Evolutionary conservation across 2,888 invertebrate species (phyloP).

Genomic region (Morinoia aosen): DNA sequence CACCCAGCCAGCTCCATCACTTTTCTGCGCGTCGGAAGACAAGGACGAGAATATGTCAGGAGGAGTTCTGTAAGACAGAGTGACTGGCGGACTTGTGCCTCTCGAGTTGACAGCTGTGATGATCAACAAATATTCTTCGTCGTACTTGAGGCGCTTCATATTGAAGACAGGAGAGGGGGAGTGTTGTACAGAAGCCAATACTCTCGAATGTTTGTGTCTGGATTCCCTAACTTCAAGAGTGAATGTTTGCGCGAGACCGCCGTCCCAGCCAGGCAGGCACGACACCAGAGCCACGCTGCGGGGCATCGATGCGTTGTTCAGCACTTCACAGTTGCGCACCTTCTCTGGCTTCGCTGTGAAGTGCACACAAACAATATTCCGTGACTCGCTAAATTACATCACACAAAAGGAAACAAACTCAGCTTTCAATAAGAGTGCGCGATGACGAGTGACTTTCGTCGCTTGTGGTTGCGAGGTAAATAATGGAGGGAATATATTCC

Average conservation of each 20-base stretch:
- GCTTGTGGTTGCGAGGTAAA: not conserved
- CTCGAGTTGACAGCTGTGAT: conserved; percentile 61
- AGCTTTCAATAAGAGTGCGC: not conserved
- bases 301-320: conserved; percentile 56
- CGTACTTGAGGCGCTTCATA: conserved; percentile 54
- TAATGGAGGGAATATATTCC: not conserved
- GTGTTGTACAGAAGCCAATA: conserved; percentile 54
- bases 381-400: not conserved
- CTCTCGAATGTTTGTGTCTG: conserved; percentile 52
- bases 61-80: conserved; percentile 57
- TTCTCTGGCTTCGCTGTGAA: conserved; percentile 54
- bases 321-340: conserved; percentile 47
- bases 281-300: conserved; percentile 39
- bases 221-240: conserved; percentile 54
- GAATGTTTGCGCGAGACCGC: conserved; percentile 54
- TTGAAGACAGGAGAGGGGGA: conserved; percentile 47
- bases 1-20: conserved; percentile 51
- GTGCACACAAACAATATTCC: not conserved
- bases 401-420: not conserved
- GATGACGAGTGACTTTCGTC: not conserved
- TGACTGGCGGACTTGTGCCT: conserved; percentile 59
- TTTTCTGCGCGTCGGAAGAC: conserved; percentile 54
- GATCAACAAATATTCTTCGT: conserved; percentile 59
- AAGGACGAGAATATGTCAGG: conserved; percentile 56
- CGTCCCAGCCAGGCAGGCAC: conserved; percentile 55